Base-by-base conservation (phyloP, 2,797 vertebrate genomes). In the Lagodon rhomboides region DNA sequence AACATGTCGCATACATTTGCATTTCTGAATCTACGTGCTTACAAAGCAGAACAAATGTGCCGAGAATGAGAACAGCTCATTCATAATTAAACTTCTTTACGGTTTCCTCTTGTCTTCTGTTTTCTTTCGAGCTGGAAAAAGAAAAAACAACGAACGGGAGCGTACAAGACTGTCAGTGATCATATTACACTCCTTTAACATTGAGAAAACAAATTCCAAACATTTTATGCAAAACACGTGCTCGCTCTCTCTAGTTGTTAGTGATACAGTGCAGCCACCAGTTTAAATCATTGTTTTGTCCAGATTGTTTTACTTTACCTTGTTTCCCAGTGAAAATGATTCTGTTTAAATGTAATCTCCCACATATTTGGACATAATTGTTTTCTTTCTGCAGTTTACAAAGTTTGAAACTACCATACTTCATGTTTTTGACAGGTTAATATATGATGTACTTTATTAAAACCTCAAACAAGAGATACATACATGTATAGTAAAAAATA, bases 21-120 rank as follows among this genome's bases (percentile, higher is more conserved):
- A 71, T 68, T 34, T 74, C n/a, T 56, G n/a, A 70, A 65, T 72
- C 18, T 10, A 30, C 69, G 56, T 68, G 18, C 44, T 30, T 34
- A 64, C 41, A 51, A 71, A 64, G 67, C 54, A 69, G 47, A 17
- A 34, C 16, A 23, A 44, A 54, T 58, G 23, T 20, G 9, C 43
- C 16, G 41, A 64, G 16, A 47, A 60, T 62, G 49, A 46, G 3
- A 55, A n/a, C 68, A 34, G 6, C 12, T 34, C 34, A 76, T 44
- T 51, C 27, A 15, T 12, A 17, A 53, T 46, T 15, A 1, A 70
- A 3, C 59, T 43, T 50, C 20, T 68, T 61, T 13, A 62, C 44
- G 3, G 17, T 43, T 66, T 69, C 2, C 55, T 61, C 43, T 25
- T 34, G 46, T 68, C 46, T 51, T 62, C 3, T 44, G 7, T 51